A percentile compares a stretch with the other conserved stretches of the same genome.
These are phyloP conservation scores for Proterorhinus semilunaris DNA, from an alignment of 2,113 vertebrate genomes.

Conservation along the genomic window DNA sequence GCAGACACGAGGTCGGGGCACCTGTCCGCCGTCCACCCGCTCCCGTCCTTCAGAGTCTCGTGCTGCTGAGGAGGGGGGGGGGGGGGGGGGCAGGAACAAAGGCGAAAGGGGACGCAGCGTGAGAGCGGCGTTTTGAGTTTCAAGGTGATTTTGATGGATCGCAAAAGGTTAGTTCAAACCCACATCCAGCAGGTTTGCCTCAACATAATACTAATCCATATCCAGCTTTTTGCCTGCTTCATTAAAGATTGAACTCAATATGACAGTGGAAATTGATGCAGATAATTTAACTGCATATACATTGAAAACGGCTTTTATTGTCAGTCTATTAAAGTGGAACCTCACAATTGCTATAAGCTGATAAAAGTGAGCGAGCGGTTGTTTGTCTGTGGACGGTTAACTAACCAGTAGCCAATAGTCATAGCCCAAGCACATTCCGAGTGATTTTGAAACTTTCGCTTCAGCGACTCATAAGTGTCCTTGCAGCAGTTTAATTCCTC, in stretches of 20 bases:
- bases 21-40: constrained; percentile 59
- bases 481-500: constrained; percentile 3
- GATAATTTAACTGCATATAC: no score
- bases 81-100: not conserved
- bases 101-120: not conserved
- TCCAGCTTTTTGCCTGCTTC: not conserved
- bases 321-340: no score
- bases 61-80: constrained; percentile 21
- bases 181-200: not conserved
- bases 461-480: not conserved
- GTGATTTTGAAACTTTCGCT: not conserved
- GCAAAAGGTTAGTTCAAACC: not conserved
- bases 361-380: no score
- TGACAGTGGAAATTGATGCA: no score
- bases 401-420: no score
- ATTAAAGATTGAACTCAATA: not conserved
- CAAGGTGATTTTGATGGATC: not conserved
- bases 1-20: constrained; percentile 68
- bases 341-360: no score
- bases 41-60: constrained; percentile 56
- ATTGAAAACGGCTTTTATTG: no score
- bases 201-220: not conserved
- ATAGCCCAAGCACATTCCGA: not conserved
- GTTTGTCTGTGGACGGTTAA: no score
- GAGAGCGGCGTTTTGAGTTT: not conserved